Base-by-base conservation (phyloP, 2,113 vertebrate species). In the Hydrolagus affinis region DNA sequence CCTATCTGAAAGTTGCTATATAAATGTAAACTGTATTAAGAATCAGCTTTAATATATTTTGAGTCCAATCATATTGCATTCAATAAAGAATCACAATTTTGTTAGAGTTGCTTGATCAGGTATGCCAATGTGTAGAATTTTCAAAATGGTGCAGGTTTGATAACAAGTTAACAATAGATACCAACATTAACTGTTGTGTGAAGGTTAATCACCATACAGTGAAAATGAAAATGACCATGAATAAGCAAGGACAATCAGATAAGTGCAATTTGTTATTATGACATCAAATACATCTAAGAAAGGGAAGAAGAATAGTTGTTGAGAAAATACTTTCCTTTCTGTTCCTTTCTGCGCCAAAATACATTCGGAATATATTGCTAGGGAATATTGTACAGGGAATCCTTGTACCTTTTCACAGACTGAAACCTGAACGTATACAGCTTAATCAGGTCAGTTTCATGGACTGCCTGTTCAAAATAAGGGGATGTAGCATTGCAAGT, bases 341-440 rank as follows among this genome's bases (percentile, higher is more conserved):
- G 6, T 44, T 44, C 44, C 44, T 44, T 44, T 44, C 44, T 44
- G 44, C 6, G 25, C 25, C 78, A 14, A 66, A 66, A 15, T 28
- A 44, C 1, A 44, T 32, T 66, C 23, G 25, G 19, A 15, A 56
- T 56, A 19, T 30, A 66, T 10, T 28, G 30, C 10, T 7, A 75
- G 56, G n/a, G n/a, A n/a, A n/a, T n/a, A n/a, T n/a, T 77, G 75
- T 14, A 60, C 75, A 60, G 75, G n/a, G 21, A 60, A 76, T 76
- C 74, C n/a, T 80, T 6, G 15, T n/a, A 68, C 15, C 11, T 10
- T 10, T 28, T 14, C 14, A 64, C 11, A 66, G 78, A 19, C 62
- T 28, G 30, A 75, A 44, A 75, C 8, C 14, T 17, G 9, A 28
- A 66, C 30, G 15, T 66, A 28, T 28, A 21, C 28, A 83, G 17